Conservation (phyloP, 2,888 invertebrate genomes). For the Chloroclysta siterata region DNA sequence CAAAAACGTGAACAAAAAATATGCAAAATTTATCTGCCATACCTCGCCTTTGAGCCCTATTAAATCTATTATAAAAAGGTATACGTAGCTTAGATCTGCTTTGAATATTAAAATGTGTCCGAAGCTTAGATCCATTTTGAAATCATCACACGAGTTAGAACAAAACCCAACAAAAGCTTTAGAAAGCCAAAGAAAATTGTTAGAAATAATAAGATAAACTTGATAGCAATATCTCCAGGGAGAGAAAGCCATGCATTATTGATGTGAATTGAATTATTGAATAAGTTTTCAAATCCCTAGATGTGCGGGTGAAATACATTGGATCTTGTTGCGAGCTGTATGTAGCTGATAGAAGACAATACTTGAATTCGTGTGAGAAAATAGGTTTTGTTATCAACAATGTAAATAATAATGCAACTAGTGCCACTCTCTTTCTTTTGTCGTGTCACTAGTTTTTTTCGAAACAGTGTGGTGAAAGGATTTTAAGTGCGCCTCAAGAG, state of each 20-base stretch:
- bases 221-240: background rate
- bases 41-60: too few species aligned
- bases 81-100: background rate
- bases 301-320: background rate
- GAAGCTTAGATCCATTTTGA: background rate
- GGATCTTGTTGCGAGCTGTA: conserved; percentile 3
- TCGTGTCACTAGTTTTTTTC: too few species aligned
- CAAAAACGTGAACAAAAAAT: too few species aligned
- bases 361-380: background rate
- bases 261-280: conserved; percentile 36
- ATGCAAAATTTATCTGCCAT: too few species aligned
- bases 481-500: too few species aligned
- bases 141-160: background rate
- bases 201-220: conserved; percentile 12
- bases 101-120: background rate
- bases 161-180: background rate
- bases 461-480: too few species aligned
- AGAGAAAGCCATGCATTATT: conserved; percentile 29
- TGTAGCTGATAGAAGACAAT: background rate
- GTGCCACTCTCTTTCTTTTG: too few species aligned
- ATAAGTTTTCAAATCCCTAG: conserved; percentile 29
- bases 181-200: conserved; percentile 6
- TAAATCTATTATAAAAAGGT: too few species aligned
- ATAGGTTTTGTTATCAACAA: background rate
- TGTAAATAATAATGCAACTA: too few species aligned